These are phyloP conservation scores for Lasius platythorax DNA, from an alignment of 2,888 invertebrate genomes.

Conservation along the genomic window DNA sequence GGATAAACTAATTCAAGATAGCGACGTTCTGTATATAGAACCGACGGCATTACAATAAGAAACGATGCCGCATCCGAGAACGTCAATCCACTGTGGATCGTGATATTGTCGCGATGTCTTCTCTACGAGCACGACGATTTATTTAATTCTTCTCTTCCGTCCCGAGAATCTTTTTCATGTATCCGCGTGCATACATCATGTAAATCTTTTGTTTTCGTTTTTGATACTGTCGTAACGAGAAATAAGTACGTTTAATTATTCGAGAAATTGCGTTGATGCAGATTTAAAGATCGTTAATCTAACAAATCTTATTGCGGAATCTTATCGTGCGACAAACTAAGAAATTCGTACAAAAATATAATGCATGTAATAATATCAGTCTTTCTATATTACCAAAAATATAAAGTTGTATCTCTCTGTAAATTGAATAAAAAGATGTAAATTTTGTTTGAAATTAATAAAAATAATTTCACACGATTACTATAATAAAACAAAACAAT, in stretches of 20 bases:
- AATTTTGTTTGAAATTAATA: not conserved
- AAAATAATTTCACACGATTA: no score
- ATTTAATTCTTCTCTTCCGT: not conserved
- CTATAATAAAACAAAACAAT: no score
- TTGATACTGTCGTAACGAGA: not conserved
- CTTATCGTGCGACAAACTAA: not conserved
- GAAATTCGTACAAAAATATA: not conserved
- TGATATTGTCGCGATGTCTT: conserved; percentile 52
- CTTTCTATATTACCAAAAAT: not conserved
- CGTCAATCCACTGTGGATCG: conserved; percentile 64
- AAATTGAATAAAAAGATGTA: not conserved
- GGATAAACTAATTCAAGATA: conserved; percentile 83
- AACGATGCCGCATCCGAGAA: conserved; percentile 59
- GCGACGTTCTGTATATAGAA: conserved; percentile 58
- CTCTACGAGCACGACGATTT: conserved; percentile 6
- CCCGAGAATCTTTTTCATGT: not conserved
- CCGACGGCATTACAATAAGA: conserved; percentile 66
- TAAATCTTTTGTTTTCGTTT: conserved; percentile 18
- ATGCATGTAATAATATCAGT: not conserved
- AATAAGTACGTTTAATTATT: conserved; percentile 26
- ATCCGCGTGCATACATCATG: conserved; percentile 28
- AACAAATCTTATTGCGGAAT: not conserved
- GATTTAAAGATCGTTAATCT: not conserved
- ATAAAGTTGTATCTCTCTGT: not conserved
- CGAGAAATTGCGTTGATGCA: not conserved